These are phyloP conservation scores for Uromys caudimaculatus DNA, from an alignment of 2,797 vertebrate species.

Conservation along the genomic window DNA sequence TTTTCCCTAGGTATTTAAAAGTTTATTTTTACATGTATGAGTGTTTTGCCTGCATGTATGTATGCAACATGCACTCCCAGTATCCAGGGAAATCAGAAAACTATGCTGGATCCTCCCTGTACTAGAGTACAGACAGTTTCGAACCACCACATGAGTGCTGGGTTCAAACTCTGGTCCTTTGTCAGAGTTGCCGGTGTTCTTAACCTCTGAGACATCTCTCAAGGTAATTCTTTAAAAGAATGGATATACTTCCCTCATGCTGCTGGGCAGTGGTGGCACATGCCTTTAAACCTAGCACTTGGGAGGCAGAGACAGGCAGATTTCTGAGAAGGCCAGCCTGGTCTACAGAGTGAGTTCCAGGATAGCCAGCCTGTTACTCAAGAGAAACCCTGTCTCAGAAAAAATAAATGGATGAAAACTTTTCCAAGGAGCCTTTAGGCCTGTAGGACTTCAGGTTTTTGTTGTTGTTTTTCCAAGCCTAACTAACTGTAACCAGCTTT, in stretches of 20 bases:
- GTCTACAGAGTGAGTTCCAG: too few species aligned
- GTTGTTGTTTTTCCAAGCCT: background rate
- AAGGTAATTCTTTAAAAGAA: background rate
- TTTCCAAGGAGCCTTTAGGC: background rate
- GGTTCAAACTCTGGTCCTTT: background rate
- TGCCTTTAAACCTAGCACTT: too few species aligned
- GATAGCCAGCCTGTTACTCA: too few species aligned
- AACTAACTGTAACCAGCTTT: too few species aligned
- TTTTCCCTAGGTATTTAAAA: background rate
- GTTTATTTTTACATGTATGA: too few species aligned
- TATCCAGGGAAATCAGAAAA: background rate
- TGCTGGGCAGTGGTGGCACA: background rate
- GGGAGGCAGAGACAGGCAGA: too few species aligned
- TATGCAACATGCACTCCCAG: background rate
- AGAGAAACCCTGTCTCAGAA: background rate
- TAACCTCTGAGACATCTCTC: background rate
- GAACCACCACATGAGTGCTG: background rate
- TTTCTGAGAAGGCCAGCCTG: too few species aligned
- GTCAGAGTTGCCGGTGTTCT: background rate
- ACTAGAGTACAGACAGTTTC: background rate
- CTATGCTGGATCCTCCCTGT: background rate
- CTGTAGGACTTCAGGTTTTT: slow-evolving; percentile 16
- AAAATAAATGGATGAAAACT: background rate
- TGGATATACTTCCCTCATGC: background rate
- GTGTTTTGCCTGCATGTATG: background rate